Conservation (phyloP, 2,797 vertebrate species). For the Aphelocoma californica region DNA sequence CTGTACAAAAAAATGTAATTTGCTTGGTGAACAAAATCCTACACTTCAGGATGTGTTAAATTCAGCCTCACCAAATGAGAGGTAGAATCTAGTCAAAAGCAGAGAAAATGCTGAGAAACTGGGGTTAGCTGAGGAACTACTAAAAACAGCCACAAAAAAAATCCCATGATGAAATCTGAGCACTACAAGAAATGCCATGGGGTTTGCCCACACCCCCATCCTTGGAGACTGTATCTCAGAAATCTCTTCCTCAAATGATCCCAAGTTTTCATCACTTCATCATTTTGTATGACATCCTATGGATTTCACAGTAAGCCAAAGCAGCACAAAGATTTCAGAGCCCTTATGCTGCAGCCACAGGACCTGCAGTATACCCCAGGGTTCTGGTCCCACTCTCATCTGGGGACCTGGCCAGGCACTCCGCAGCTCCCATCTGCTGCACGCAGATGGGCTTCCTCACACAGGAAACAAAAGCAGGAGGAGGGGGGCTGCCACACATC, state of each 20-base stretch:
- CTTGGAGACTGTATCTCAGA: background rate
- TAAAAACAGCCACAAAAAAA: background rate
- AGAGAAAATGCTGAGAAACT: background rate
- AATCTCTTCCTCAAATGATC: background rate
- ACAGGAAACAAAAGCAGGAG: conserved; percentile 27
- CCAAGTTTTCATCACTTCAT: background rate
- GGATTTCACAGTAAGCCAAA: background rate
- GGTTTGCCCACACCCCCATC: background rate
- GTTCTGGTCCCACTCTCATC: conserved; percentile 26
- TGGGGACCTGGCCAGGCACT: conserved; percentile 51
- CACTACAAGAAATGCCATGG: background rate
- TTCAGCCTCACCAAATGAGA: background rate
- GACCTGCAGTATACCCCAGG: background rate
- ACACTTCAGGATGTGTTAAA: background rate
- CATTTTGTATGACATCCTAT: background rate
- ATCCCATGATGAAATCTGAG: accelerated
- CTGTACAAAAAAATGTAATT: background rate
- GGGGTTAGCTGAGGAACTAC: background rate
- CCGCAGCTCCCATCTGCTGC: conserved; percentile 45
- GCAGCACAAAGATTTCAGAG: background rate
- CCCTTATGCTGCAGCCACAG: background rate
- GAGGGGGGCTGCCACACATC: conserved; percentile 16
- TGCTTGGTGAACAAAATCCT: background rate
- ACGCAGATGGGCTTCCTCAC: conserved; percentile 54
- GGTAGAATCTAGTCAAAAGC: background rate